Evolutionary conservation across 2,113 vertebrate species (phyloP).

Genomic region (Typhlomys cinereus): DNA sequence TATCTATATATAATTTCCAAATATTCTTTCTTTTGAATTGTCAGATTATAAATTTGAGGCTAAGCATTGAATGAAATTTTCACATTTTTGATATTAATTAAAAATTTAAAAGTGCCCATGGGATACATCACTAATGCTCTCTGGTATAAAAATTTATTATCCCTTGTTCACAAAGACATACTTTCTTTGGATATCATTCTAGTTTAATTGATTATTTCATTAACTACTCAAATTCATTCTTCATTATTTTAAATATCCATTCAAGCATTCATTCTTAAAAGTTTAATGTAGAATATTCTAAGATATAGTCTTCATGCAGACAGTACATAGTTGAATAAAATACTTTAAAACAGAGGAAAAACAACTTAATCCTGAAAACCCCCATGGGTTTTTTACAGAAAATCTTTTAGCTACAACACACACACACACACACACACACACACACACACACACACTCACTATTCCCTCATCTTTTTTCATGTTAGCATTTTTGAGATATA

Average conservation of each 20-base stretch:
- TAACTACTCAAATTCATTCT: neutral
- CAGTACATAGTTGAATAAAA: neutral
- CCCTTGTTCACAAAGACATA: neutral
- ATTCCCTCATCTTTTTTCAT: neutral
- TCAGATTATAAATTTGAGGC: neutral
- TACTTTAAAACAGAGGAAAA: neutral
- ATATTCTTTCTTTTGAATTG: neutral
- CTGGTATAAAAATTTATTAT: neutral
- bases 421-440: too few species aligned
- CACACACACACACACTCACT: too few species aligned
- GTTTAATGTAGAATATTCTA: neutral
- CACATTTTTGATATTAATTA: neutral
- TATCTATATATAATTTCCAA: neutral
- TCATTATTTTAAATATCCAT: conserved; percentile 6
- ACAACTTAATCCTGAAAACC: neutral
- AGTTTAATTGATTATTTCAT: neutral
- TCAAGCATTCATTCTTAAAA: neutral
- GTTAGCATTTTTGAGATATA: neutral
- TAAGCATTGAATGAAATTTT: neutral
- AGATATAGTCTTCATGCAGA: neutral
- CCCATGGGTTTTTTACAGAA: neutral
- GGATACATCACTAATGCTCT: too few species aligned
- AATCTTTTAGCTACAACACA: neutral
- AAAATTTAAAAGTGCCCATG: too few species aligned
- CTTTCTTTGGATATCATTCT: neutral